Base-by-base conservation (phyloP, 1,140 invertebrate genomes). In the Drosophila insularis region DNA sequence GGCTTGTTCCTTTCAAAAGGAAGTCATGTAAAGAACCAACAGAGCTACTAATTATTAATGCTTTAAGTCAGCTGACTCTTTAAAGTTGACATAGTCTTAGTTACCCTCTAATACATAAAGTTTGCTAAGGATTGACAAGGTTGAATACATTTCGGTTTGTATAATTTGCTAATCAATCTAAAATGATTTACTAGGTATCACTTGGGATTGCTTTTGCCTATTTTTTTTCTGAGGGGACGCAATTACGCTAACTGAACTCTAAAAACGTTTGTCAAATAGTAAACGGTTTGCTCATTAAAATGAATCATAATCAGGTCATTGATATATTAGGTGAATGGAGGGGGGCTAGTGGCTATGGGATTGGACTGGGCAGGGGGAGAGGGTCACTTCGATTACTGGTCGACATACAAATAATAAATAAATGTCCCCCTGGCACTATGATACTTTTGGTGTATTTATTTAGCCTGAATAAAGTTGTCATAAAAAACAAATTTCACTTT, bases 401-500 rank as follows among this genome's bases (percentile, higher is more conserved):
- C 43, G 43, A 14, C 43, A 46, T 19, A 3, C n/a, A 50, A 50
- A 50, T 50, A 50, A 50, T 50, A 50, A 50, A 50, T 50, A 71
- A 72, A 78, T 78, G 81, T 81, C 84, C 79, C 80, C 80, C 80
- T 64, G 84, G 84, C 77, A 69, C 68, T 54, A 66, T 71, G 66
- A 87, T 87, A 89, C 74, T 82, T 90, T 27, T 27, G 27, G 27
- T 80, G 87, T 90, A 82, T 86, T 90, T 86, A 82, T 90, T 90
- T 90, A 78, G 81, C 74, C 62, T 69, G 67, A 68, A 90, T 86
- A 90, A 89, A 89, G 86, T 81, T 90, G 79, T 90, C 86, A 90
- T 90, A 90, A 90, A 90, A 90, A 90, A 87, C 76, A 77, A 87
- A 82, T 90, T 90, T 71, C 76, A 75, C 81, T 90, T 90, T 90